phyloP scores from a whole-genome alignment of 2,113 vertebrate genomes.

The Hypomesus transpacificus region DNA sequence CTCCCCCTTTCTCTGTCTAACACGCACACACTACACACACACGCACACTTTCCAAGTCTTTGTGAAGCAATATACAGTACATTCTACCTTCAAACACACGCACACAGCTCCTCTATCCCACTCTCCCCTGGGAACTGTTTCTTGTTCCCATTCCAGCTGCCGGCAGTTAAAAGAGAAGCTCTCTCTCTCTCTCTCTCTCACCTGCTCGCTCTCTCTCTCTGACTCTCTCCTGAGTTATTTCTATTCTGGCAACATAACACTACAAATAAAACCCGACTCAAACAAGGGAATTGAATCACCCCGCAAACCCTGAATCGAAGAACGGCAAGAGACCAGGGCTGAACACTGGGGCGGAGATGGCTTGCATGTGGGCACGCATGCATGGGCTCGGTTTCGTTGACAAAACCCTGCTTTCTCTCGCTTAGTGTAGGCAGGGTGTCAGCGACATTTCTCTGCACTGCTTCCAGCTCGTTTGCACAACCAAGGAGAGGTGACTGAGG shows the following conservation, averaged over 20 bases:
- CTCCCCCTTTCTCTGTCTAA: background rate
- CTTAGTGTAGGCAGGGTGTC: too few relatives aligned
- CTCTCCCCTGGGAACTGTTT: background rate
- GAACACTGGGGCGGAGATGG: slow-evolving; percentile 13
- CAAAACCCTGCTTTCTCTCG: too few relatives aligned
- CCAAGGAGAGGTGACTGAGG: too few relatives aligned
- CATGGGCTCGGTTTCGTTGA: too few relatives aligned
- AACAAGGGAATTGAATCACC: slow-evolving; percentile 37
- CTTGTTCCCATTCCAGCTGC: slow-evolving; percentile 6
- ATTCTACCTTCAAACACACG: background rate
- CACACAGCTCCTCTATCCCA: background rate
- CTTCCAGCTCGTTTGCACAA: too few relatives aligned
- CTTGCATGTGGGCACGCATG: too few relatives aligned
- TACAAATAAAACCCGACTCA: slow-evolving; percentile 37
- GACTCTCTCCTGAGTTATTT: slow-evolving; percentile 31
- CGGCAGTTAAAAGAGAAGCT: slow-evolving; percentile 17
- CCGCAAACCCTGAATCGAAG: slow-evolving; percentile 24
- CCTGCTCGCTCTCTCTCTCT: background rate
- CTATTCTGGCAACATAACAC: slow-evolving; percentile 38
- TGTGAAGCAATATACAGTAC: background rate
- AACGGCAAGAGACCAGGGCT: slow-evolving; percentile 27
- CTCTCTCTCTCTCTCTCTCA: background rate
- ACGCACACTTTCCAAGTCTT: background rate
- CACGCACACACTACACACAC: background rate
- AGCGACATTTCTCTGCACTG: too few relatives aligned